Percentiles rank a stretch among this genome's conserved stretches.
phyloP scores from a whole-genome alignment of 1,140 invertebrate genomes.

The Pinna nobilis region DNA sequence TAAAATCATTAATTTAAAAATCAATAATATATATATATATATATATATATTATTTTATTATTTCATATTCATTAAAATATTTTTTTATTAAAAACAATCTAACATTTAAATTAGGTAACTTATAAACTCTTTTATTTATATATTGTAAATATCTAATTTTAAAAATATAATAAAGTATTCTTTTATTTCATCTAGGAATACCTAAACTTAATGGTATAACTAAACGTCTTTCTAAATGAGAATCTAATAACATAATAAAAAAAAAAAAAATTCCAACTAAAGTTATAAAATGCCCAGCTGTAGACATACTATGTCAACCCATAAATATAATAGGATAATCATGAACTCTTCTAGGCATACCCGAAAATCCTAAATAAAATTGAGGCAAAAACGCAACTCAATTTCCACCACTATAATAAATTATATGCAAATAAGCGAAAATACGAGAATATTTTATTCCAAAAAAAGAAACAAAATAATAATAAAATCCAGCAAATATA shows the following conservation, averaged over 20 bases:
- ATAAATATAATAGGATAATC: slow-evolving; percentile 83
- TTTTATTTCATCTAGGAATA: no score
- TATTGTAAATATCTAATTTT: no score
- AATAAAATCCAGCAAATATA: slow-evolving; percentile 81
- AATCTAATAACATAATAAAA: slow-evolving; percentile 75
- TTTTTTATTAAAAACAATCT: no score
- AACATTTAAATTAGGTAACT: no score
- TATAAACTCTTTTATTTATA: no score
- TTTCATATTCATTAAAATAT: no score
- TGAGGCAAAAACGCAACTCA: slow-evolving; percentile 87
- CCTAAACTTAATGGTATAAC: background rate
- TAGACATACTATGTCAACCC: slow-evolving; percentile 81
- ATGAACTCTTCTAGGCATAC: slow-evolving; percentile 84
- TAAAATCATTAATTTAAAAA: no score
- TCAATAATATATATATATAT: no score
- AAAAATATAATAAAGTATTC: no score
- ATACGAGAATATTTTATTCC: slow-evolving; percentile 77
- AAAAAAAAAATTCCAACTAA: slow-evolving; percentile 77
- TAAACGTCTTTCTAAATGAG: background rate
- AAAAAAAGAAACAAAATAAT: slow-evolving; percentile 81
- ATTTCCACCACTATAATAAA: slow-evolving; percentile 66
- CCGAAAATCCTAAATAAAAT: slow-evolving; percentile 84
- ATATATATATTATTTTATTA: no score
- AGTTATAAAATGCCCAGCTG: slow-evolving; percentile 80
- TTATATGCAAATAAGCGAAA: slow-evolving; percentile 63